phyloP scores from a whole-genome alignment of 2,797 vertebrate species.

The Rhadinocentrus ornatus region DNA sequence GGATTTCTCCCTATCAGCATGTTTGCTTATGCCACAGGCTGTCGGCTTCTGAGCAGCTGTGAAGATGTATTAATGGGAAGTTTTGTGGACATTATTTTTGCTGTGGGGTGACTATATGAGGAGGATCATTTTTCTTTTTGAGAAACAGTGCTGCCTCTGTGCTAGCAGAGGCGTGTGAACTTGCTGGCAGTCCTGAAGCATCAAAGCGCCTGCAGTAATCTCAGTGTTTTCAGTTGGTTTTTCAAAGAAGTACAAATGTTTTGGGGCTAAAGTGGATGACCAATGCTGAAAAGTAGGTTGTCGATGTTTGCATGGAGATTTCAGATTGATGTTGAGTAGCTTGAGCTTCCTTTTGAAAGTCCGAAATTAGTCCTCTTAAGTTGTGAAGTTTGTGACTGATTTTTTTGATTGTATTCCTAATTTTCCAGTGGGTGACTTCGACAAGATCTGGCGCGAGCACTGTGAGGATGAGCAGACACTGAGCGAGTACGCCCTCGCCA shows the following conservation, averaged over 20 bases:
- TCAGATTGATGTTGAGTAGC: background rate
- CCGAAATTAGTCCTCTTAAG: background rate
- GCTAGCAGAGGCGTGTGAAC: conserved; percentile 16
- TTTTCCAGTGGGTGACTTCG: conserved; percentile 94
- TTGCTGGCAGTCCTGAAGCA: conserved; percentile 4
- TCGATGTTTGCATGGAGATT: conserved; percentile 9
- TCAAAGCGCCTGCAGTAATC: background rate
- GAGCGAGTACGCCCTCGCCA: conserved; percentile 96
- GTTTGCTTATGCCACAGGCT: conserved; percentile 42
- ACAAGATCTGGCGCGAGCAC: conserved; percentile 99
- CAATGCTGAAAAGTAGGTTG: conserved; percentile 57
- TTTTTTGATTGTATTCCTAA: background rate
- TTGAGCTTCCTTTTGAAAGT: background rate
- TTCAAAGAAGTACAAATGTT: conserved; percentile 17
- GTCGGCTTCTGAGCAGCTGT: conserved; percentile 23
- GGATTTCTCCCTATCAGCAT: conserved; percentile 53
- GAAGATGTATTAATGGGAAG: conserved; percentile 16
- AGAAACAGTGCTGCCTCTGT: conserved; percentile 42
- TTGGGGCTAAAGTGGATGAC: conserved; percentile 29
- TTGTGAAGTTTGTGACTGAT: background rate
- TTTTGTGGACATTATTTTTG: conserved; percentile 28
- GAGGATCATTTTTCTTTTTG: background rate
- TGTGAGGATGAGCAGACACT: conserved; percentile 97
- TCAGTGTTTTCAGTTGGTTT: conserved; percentile 19
- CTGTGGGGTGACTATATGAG: conserved; percentile 28